Evolutionary conservation across 1,140 invertebrate species (phyloP).

Genomic region (Chrysomallon squamiferum): DNA sequence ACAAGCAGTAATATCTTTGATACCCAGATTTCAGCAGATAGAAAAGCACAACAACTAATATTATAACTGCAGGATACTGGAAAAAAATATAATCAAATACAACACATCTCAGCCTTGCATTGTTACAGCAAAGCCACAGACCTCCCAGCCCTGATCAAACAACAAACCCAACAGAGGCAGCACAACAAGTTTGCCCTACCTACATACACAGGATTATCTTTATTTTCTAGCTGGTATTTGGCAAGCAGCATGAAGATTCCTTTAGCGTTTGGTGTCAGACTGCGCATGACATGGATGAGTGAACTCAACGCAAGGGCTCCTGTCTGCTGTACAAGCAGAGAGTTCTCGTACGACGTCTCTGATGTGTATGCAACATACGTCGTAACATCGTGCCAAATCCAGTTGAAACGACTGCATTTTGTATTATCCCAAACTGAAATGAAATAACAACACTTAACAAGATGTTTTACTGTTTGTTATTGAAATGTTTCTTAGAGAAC

Average conservation of each 20-base stretch:
- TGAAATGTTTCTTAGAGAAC: too few species aligned
- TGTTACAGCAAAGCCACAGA: too few species aligned
- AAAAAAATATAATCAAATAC: too few species aligned
- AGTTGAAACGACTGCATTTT: slow-evolving; percentile 82
- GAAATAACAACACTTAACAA: slow-evolving; percentile 1
- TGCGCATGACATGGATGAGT: slow-evolving; percentile 85
- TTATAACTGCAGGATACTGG: too few species aligned
- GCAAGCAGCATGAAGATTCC: slow-evolving; percentile 84
- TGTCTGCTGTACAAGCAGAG: slow-evolving; percentile 80
- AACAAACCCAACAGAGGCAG: too few species aligned
- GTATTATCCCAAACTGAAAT: slow-evolving; percentile 86
- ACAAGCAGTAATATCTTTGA: too few species aligned
- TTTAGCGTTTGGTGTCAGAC: slow-evolving; percentile 85
- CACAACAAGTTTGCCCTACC: too few species aligned
- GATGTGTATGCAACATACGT: slow-evolving; percentile 82
- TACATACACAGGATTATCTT: slow-evolving; percentile 74
- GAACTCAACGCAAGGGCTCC: slow-evolving; percentile 83
- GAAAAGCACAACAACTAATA: too few species aligned
- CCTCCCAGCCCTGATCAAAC: too few species aligned
- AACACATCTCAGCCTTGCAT: too few species aligned
- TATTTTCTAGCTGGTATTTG: slow-evolving; percentile 77
- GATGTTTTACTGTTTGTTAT: background rate
- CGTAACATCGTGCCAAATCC: slow-evolving; percentile 85
- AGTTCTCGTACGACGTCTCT: slow-evolving; percentile 89
- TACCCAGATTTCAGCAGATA: too few species aligned